A percentile compares a stretch with the other conserved stretches of the same genome.
phyloP scores from a whole-genome alignment of 2,888 invertebrate genomes.

The Aphidius colemani region DNA sequence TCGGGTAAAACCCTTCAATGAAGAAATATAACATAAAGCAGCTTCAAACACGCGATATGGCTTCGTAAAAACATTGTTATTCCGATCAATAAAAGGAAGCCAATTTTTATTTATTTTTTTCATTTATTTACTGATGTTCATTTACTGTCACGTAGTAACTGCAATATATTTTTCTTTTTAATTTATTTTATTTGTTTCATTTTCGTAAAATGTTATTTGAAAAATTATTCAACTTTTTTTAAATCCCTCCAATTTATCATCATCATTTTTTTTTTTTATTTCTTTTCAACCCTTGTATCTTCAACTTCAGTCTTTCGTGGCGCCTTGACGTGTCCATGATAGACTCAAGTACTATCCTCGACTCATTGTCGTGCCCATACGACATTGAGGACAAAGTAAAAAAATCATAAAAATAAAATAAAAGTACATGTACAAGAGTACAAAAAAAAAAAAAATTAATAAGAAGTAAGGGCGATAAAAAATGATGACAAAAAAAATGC shows the following conservation, averaged over 20 bases:
- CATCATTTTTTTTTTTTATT: conserved; percentile 6
- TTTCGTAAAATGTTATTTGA: background rate
- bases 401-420: conserved; percentile 8
- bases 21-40: conserved; percentile 19
- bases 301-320: conserved; percentile 4
- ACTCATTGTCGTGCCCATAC: conserved; percentile 28
- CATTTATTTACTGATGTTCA: conserved; percentile 20
- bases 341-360: conserved; percentile 33
- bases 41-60: conserved; percentile 22
- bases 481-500: conserved; percentile 17
- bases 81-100: conserved; percentile 14
- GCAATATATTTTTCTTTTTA: conserved; percentile 4
- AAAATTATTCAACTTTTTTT: background rate
- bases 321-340: conserved; percentile 19
- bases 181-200: conserved; percentile 2
- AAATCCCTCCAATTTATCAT: conserved; percentile 9
- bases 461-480: background rate
- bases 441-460: conserved; percentile 4
- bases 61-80: conserved; percentile 19
- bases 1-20: background rate
- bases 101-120: conserved; percentile 8
- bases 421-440: background rate
- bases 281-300: background rate
- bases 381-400: conserved; percentile 13
- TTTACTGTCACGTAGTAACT: conserved; percentile 22